A percentile compares a stretch with the other conserved stretches of the same genome.
Evolutionary conservation across 2,113 vertebrate species (phyloP).

Genomic region (Mustela nigripes): DNA sequence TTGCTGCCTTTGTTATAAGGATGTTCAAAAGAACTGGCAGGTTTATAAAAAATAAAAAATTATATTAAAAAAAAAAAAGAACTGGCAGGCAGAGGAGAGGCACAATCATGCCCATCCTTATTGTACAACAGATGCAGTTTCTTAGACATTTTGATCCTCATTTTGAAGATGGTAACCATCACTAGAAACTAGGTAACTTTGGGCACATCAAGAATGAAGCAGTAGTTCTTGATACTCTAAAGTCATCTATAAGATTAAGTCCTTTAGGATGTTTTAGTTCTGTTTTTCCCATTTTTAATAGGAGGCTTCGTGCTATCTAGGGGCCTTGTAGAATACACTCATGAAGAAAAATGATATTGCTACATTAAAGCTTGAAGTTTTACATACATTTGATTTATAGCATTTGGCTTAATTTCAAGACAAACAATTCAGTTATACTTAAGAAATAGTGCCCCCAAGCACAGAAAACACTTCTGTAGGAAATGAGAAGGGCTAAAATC

Average conservation of each 20-base stretch:
- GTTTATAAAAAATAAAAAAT: too few species aligned
- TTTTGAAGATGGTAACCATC: neutral
- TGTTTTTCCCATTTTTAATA: constrained; percentile 70
- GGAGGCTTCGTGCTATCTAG: constrained; percentile 60
- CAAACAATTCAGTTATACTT: constrained; percentile 72
- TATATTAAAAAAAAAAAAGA: neutral
- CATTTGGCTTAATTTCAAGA: constrained; percentile 77
- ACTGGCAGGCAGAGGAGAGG: neutral
- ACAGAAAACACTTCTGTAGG: constrained; percentile 55
- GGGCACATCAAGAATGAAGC: constrained; percentile 76
- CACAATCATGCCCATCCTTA: neutral
- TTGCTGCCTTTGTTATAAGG: neutral
- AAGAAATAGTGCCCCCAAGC: constrained; percentile 46
- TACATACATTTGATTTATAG: constrained; percentile 72
- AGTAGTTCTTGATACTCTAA: constrained; percentile 80
- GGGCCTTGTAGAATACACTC: constrained; percentile 71
- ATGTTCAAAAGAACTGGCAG: neutral
- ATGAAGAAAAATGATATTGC: constrained; percentile 79
- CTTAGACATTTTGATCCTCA: neutral
- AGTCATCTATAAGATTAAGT: constrained; percentile 67
- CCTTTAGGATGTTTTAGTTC: constrained; percentile 58
- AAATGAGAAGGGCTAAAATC: constrained; percentile 44
- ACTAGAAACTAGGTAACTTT: neutral
- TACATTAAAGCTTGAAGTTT: constrained; percentile 80
- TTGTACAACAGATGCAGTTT: neutral